Base-by-base conservation (phyloP, 1,140 invertebrate species). In the Pogonomyrmex californicus region DNA sequence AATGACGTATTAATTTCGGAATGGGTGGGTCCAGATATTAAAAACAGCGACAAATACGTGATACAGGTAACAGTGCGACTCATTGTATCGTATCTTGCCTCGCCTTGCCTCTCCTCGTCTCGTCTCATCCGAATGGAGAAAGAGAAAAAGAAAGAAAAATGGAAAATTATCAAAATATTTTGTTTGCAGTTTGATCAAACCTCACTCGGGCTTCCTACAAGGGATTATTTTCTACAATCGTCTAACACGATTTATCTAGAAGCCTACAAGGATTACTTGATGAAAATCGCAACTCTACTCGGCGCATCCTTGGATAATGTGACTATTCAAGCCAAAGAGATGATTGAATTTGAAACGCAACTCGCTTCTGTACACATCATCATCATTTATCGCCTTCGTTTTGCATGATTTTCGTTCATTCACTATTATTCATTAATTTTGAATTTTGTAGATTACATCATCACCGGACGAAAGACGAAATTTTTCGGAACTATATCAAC, bases 21-120 rank as follows among this genome's bases (percentile, higher is more conserved):
- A 92, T 98, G 97, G 97, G 97, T 99, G 62, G 98, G 97, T 14
- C 97, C 98, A 1, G 98, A 99, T 93, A 98, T 98, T 38, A 98
- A 98, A 92, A 98, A 99, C 95, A 98, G 98, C 1, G 96, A 98
- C 89, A 96, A 97, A 91, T 98, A 98, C 93, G 97, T 98, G 2
- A 98, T 99, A 88, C 98, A 98, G 95, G 97, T 97, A 93, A 87
- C 41, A 70, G 2, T 9, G 6, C 10, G 14, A 58, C 56, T 58
- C 17, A 2, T 38, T 7, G 33, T 73, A 4, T 71, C 14, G 9
- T 23, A 9, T 14, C 5, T 44, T 66, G 38, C n/a, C 9, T 68
- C 5, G 66, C 44, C n/a, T 33, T 4, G 17, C 2, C 2, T 2
- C 2, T 2, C n/a, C 33, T 2, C 4, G n/a, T 17, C 14, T 44